Evolutionary conservation across 2,113 vertebrate species (phyloP).

Genomic region (Syngnathus scovelli): DNA sequence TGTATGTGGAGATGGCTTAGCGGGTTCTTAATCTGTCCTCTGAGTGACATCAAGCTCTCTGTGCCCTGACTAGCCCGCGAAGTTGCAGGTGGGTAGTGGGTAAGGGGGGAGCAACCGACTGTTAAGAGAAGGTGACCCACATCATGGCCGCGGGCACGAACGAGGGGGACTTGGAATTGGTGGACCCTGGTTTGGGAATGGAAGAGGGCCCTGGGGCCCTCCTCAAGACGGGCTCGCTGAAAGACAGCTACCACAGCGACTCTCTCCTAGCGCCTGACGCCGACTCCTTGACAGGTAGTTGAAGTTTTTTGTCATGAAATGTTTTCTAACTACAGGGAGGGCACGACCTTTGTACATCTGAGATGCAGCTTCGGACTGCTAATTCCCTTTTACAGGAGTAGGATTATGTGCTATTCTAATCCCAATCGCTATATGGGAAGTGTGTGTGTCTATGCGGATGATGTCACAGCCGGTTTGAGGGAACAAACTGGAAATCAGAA

Average conservation of each 20-base stretch:
- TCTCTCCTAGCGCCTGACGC: constrained; percentile 62
- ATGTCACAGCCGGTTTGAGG: constrained; percentile 44
- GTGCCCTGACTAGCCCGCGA: neutral
- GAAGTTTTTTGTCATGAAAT: neutral
- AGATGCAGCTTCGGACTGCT: constrained; percentile 55
- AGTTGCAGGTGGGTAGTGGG: constrained; percentile 10
- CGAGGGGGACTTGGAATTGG: constrained; percentile 53
- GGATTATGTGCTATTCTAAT: constrained; percentile 74
- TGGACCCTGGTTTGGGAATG: constrained; percentile 62
- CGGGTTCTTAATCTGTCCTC: constrained; percentile 62
- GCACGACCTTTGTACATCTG: constrained; percentile 32
- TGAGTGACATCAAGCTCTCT: constrained; percentile 61
- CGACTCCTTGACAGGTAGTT: constrained; percentile 69
- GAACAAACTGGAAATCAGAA: constrained; percentile 42
- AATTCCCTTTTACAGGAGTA: constrained; percentile 62
- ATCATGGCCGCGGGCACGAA: constrained; percentile 26
- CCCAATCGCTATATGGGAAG: constrained; percentile 65
- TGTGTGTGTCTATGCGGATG: constrained; percentile 22
- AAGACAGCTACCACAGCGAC: constrained; percentile 55
- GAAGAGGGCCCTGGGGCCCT: constrained; percentile 46
- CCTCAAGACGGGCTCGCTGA: constrained; percentile 48
- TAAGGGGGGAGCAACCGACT: constrained; percentile 10
- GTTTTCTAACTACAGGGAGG: neutral
- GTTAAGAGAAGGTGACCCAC: constrained; percentile 41
- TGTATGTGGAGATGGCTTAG: constrained; percentile 59